A percentile compares a stretch with the other conserved stretches of the same genome.
Conservation (phyloP, 2,113 vertebrate genomes). For the Gymnorhina tibicen region DNA sequence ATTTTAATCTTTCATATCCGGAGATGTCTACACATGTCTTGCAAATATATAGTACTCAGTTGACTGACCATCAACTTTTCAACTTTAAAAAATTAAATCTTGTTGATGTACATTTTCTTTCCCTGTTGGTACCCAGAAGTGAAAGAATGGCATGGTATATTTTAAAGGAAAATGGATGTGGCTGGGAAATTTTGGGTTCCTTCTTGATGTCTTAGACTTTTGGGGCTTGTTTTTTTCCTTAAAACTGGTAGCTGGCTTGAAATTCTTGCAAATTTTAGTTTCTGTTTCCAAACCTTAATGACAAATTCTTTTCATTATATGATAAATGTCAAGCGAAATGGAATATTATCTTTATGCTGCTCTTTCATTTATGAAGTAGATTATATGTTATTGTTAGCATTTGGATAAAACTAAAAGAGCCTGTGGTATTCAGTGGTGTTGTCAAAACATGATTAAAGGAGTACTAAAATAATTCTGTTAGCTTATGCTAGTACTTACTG, state of each 20-base stretch:
- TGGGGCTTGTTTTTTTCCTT: neutral
- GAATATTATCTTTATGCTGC: neutral
- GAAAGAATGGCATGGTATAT: neutral
- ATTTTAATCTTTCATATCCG: neutral
- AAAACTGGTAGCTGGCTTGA: neutral
- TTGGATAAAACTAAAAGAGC: slow-evolving; percentile 16
- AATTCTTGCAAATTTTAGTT: neutral
- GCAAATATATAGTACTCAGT: neutral
- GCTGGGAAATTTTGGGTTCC: neutral
- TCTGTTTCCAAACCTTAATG: neutral
- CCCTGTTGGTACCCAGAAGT: neutral
- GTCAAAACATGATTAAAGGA: slow-evolving; percentile 11
- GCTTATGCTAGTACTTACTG: neutral
- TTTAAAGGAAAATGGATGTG: neutral
- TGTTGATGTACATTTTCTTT: neutral
- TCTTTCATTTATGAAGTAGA: neutral
- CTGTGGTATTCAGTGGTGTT: neutral
- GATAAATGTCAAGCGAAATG: neutral
- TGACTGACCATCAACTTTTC: neutral
- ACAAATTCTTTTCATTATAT: neutral
- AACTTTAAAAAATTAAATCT: neutral
- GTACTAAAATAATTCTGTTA: neutral
- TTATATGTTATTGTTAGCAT: neutral
- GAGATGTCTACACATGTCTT: neutral
- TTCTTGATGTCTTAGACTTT: neutral